A percentile compares a stretch with the other conserved stretches of the same genome.
phyloP scores from a whole-genome alignment of 2,797 vertebrate genomes.

The Botia almorhae region DNA sequence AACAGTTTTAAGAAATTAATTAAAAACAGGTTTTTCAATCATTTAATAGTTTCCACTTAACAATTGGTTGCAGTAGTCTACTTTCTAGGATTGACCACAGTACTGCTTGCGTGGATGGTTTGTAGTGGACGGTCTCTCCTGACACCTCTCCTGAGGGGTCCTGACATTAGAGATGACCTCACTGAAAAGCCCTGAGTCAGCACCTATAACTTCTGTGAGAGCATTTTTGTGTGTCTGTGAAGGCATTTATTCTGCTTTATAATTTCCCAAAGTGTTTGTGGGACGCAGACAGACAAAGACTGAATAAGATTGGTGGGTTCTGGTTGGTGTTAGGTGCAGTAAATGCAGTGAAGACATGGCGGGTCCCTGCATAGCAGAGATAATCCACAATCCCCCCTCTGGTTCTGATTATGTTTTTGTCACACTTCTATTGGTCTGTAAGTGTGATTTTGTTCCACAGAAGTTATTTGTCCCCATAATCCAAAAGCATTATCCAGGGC shows the following conservation, averaged over 20 bases:
- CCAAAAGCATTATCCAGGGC: slow-evolving; percentile 73
- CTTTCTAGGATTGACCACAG: slow-evolving; percentile 4
- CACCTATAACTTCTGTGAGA: slow-evolving; percentile 35
- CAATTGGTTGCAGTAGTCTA: slow-evolving; percentile 7
- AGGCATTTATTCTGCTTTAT: slow-evolving; percentile 7
- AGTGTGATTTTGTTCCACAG: slow-evolving; percentile 50
- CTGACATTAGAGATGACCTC: slow-evolving; percentile 58
- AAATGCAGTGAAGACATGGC: slow-evolving; percentile 68
- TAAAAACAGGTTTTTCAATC: not conserved
- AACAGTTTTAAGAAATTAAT: slow-evolving; percentile 11
- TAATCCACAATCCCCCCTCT: slow-evolving; percentile 83
- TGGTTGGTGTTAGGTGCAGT: slow-evolving; percentile 47
- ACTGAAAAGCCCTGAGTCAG: slow-evolving; percentile 69
- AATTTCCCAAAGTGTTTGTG: not conserved
- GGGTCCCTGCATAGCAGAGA: slow-evolving; percentile 97
- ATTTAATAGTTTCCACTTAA: slow-evolving; percentile 31
- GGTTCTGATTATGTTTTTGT: slow-evolving; percentile 66
- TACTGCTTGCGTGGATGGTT: slow-evolving; percentile 15
- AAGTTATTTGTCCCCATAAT: slow-evolving; percentile 54
- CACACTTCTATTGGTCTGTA: slow-evolving; percentile 17
- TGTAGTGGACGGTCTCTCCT: slow-evolving; percentile 33
- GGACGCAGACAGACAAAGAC: not conserved
- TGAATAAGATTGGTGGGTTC: slow-evolving; percentile 49
- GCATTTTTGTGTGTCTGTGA: not conserved
- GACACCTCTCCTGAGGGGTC: slow-evolving; percentile 65